A percentile compares a stretch with the other conserved stretches of the same genome.
Evolutionary conservation across 2,888 invertebrate genomes (phyloP).

Genomic region (Adelphocoris suturalis): DNA sequence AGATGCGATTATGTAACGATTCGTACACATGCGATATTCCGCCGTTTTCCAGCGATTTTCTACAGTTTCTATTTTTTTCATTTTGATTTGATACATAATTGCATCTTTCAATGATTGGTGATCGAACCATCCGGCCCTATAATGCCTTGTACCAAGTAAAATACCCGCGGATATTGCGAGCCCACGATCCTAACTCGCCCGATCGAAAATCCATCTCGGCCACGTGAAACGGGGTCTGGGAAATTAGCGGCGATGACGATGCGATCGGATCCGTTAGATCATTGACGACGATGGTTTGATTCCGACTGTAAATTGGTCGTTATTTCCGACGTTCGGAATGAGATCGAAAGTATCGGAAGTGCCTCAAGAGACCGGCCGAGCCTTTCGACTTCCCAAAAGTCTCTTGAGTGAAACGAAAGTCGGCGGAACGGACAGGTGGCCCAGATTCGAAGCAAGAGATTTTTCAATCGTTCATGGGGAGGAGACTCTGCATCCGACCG

Average conservation of each 20-base stretch:
- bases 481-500: neutral
- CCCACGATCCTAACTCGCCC: too few species aligned
- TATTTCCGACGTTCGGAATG: constrained; percentile 30
- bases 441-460: neutral
- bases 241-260: neutral
- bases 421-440: constrained; percentile 25
- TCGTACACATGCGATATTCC: too few species aligned
- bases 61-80: too few species aligned
- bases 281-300: neutral
- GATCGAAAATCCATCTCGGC: neutral
- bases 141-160: too few species aligned
- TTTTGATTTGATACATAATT: too few species aligned
- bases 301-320: neutral
- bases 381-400: constrained; percentile 8
- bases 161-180: too few species aligned
- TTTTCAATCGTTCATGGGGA: neutral
- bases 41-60: too few species aligned
- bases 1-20: too few species aligned
- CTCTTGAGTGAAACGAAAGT: constrained; percentile 17
- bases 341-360: constrained; percentile 37
- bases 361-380: neutral
- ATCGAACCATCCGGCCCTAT: too few species aligned
- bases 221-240: neutral
- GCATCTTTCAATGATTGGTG: too few species aligned
- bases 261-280: constrained; percentile 1